Conservation (phyloP, 2,888 invertebrate species). For the Torymus auratus region DNA sequence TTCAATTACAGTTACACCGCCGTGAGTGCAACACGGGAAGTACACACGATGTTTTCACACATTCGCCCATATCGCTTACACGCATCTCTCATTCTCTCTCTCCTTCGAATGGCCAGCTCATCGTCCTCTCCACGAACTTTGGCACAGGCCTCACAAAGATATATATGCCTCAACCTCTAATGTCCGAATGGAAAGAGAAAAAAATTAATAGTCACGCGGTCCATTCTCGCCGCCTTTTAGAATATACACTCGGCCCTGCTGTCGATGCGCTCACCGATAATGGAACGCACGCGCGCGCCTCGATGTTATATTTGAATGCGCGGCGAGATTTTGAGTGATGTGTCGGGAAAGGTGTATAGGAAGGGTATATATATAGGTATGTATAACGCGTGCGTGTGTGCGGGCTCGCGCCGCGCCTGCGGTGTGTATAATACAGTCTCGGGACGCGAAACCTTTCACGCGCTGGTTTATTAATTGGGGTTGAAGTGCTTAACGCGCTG, state of each 20-base stretch:
- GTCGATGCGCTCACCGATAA: no score
- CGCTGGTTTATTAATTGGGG: conserved; percentile 39
- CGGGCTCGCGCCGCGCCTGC: not conserved
- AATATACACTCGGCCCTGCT: not conserved
- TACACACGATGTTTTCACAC: no score
- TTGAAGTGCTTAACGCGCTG: conserved; percentile 16
- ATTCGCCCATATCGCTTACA: no score
- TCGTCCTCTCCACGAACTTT: not conserved
- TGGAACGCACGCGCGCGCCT: not conserved
- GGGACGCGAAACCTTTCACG: conserved; percentile 31
- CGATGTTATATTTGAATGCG: not conserved
- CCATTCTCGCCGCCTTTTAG: not conserved
- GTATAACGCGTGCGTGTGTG: not conserved
- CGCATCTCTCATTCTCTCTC: no score
- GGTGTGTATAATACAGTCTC: conserved; percentile 25
- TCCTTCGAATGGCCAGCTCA: no score
- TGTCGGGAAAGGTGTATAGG: not conserved
- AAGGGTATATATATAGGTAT: not conserved
- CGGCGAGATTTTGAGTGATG: conserved; percentile 13
- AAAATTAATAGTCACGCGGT: conserved; percentile 24
- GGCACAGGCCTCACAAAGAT: not conserved
- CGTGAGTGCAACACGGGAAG: no score
- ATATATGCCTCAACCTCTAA: not conserved
- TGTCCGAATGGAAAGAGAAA: conserved; percentile 5
- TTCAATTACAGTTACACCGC: no score